Conservation (phyloP, 2,113 vertebrate genomes). For the Brachyhypopomus gauderio region DNA sequence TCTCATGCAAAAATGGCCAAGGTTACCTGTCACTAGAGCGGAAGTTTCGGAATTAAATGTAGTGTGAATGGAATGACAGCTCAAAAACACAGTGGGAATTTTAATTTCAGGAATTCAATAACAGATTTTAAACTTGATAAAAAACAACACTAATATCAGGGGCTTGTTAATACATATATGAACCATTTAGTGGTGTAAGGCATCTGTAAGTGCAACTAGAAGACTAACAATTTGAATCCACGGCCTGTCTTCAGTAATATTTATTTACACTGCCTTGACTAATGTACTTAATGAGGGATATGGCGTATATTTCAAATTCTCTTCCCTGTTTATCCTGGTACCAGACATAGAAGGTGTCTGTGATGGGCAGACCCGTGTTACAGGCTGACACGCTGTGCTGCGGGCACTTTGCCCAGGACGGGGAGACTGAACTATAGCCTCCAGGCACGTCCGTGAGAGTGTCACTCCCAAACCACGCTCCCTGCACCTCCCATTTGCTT, state of each 20-base stretch:
- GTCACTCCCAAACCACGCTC: constrained; percentile 19
- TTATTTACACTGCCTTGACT: background rate
- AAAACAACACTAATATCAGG: background rate
- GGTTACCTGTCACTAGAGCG: background rate
- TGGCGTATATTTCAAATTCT: background rate
- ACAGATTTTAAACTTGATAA: background rate
- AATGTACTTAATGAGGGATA: background rate
- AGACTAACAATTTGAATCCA: background rate
- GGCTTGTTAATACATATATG: background rate
- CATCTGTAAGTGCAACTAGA: background rate
- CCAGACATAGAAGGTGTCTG: background rate
- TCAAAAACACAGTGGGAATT: background rate
- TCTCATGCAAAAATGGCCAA: background rate
- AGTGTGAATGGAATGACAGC: background rate
- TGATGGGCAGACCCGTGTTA: constrained; percentile 6
- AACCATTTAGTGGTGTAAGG: background rate
- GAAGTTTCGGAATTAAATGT: background rate
- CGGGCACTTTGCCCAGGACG: constrained; percentile 8
- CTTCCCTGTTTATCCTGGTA: background rate
- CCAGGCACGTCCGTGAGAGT: constrained; percentile 18
- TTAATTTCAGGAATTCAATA: background rate
- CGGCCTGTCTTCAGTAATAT: background rate
- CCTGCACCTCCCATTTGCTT: constrained; percentile 15
- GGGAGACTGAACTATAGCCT: constrained; percentile 22
- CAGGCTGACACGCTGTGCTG: background rate